Base-by-base conservation (phyloP, 2,888 invertebrate genomes). In the Heliconius erato region DNA sequence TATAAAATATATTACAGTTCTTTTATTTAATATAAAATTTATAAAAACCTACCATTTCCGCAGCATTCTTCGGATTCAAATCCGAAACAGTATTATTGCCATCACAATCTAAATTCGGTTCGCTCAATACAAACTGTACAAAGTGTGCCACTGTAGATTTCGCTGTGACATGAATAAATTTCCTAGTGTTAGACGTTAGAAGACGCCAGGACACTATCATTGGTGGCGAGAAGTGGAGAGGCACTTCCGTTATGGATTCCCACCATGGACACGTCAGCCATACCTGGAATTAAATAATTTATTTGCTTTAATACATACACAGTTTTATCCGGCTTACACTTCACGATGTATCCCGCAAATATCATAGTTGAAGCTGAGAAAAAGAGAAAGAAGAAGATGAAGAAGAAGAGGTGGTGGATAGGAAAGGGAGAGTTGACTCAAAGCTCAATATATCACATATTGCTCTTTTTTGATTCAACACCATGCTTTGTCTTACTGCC, bases 161-260 rank as follows among this genome's bases (percentile, higher is more conserved):
- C 6, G 98, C 96, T 65, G 97, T 96, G 44, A 99, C 97, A 91
- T 99, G 98, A 28, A 99, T 91, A 89, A 98, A 99, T 94, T 99
- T 99, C 86, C 98, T 96, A n/a, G 97, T 97, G 87, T 97, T 97
- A 1, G 98, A 98, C 0, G 99, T 99, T 84, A 98, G 98, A 23
- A 99, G 96, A 79, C 98, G 97, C 96, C 98, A 98, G 1, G 97
- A 97, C 0, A 98, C 97, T 87, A 97, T 97, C 91, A 99, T 97
- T 0, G 99, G 99, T 0, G 98, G 98, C 14, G 97, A 96, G 94
- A 99, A 99, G 89, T 98, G 97, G 9, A 99, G 94, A 3, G 97
- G 96, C 72, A 98, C 97, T 85, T 97, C 97, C n/a, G 97, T 96
- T 54, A 98, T 97, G 84, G 97, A 97, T 3, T 97, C 96, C 87